phyloP scores from a whole-genome alignment of 2,888 invertebrate genomes.

The Lutraria lutraria region DNA sequence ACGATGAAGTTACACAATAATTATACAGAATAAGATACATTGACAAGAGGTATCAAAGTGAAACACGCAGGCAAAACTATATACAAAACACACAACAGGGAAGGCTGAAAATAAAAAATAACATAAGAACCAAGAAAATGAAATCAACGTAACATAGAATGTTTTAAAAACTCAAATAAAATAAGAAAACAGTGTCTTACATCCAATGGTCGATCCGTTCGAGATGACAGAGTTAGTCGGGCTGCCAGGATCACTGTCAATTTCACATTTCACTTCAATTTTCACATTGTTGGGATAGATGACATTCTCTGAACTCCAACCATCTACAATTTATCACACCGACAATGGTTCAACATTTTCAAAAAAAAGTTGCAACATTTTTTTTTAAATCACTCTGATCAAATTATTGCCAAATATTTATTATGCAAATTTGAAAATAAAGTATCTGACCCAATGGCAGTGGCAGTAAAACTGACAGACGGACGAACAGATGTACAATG shows the following conservation, averaged over 20 bases:
- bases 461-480: background rate
- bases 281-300: conserved; percentile 52
- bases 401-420: background rate
- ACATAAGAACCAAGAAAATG: conserved; percentile 22
- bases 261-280: conserved; percentile 69
- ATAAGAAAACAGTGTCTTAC: conserved; percentile 56
- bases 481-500: background rate
- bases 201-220: conserved; percentile 66
- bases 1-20: conserved; percentile 24
- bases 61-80: conserved; percentile 23
- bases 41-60: background rate
- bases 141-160: conserved; percentile 42
- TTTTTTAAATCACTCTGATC: background rate
- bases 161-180: conserved; percentile 26
- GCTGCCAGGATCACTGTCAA: conserved; percentile 64
- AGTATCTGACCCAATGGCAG: background rate
- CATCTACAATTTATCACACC: conserved; percentile 70
- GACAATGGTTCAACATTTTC: conserved; percentile 41
- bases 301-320: conserved; percentile 58
- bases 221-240: conserved; percentile 66
- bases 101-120: conserved; percentile 16
- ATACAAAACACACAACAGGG: conserved; percentile 22
- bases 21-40: conserved; percentile 19
- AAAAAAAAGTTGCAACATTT: background rate
- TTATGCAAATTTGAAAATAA: background rate